Evolutionary conservation across 2,888 invertebrate genomes (phyloP).

Genomic region (Pandemis heparana): DNA sequence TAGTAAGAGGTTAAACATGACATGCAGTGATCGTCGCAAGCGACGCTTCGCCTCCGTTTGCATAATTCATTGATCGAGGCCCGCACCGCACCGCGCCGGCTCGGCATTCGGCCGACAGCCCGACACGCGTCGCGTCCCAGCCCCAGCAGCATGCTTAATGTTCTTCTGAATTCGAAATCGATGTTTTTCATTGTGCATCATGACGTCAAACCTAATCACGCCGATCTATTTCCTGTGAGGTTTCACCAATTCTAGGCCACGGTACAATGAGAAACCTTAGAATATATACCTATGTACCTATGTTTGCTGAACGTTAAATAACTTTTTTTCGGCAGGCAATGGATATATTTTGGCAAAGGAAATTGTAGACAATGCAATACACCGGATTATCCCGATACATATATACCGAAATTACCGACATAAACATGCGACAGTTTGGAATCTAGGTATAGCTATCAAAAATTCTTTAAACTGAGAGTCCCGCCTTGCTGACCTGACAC

Average conservation of each 20-base stretch:
- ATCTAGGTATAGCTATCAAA: too few species aligned
- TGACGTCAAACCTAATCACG: constrained; percentile 54
- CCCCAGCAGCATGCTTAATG: constrained; percentile 52
- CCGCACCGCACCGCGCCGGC: constrained; percentile 49
- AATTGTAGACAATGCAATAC: background rate
- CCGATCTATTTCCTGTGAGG: constrained; percentile 23
- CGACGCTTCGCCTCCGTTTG: constrained; percentile 62
- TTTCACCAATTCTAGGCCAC: constrained; percentile 27
- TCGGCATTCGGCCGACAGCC: constrained; percentile 53
- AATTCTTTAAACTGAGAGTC: too few species aligned
- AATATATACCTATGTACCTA: too few species aligned
- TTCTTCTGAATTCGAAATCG: constrained; percentile 69
- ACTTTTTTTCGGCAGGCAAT: background rate
- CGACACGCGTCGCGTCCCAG: constrained; percentile 53
- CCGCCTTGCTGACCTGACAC: too few species aligned
- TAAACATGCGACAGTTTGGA: too few species aligned
- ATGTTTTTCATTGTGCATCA: constrained; percentile 51
- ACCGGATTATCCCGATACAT: too few species aligned
- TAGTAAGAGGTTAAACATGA: constrained; percentile 75
- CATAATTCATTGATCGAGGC: constrained; percentile 77
- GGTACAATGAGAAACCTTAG: constrained; percentile 32
- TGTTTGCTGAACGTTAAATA: background rate
- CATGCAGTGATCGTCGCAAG: constrained; percentile 64
- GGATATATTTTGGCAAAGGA: background rate
- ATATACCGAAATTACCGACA: too few species aligned